Evolutionary conservation across 2,113 vertebrate species (phyloP).

Genomic region (Panurus biarmicus): DNA sequence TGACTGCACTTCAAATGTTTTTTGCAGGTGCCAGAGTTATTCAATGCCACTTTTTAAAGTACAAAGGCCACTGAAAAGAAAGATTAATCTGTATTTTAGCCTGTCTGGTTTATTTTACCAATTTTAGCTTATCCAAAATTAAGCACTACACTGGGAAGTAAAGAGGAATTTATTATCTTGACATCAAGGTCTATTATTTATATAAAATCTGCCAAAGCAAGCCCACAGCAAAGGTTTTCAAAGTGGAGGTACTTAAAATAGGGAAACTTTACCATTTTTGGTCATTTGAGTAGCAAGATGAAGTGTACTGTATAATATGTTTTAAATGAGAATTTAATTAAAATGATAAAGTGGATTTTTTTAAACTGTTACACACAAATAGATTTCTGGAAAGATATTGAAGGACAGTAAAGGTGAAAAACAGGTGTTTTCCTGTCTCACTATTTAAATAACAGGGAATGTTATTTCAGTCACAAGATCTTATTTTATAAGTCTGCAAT

Average conservation of each 20-base stretch:
- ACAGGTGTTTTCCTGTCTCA: background rate
- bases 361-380: background rate
- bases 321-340: background rate
- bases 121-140: background rate
- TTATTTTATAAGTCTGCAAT: background rate
- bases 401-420: background rate
- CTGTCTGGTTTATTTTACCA: background rate
- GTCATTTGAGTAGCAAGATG: background rate
- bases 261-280: background rate
- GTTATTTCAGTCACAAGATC: background rate
- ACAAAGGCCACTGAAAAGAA: background rate
- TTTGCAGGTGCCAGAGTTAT: background rate
- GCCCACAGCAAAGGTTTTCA: background rate
- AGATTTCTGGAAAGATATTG: background rate
- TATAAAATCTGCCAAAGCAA: background rate
- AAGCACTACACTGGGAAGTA: background rate
- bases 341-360: background rate
- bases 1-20: background rate
- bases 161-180: background rate
- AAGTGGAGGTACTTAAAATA: background rate
- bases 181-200: background rate
- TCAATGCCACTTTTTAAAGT: background rate
- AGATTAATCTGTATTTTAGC: background rate
- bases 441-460: background rate
- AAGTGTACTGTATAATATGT: background rate